Percentiles rank a stretch among this genome's conserved stretches.
Conservation (phyloP, 1,140 invertebrate species). For the Whitmania pigra region DNA sequence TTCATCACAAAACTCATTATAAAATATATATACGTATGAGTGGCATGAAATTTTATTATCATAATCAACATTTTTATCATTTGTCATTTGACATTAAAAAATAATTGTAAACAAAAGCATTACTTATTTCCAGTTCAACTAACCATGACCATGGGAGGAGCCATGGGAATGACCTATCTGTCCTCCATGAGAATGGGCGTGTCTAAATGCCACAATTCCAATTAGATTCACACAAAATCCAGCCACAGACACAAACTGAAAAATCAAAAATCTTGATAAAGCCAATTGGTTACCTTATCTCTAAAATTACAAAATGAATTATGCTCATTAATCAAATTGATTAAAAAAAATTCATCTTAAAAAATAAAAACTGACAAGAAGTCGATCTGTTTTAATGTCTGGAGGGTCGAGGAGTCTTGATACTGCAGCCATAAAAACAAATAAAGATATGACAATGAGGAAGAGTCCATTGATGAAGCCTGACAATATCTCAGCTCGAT, state of each 20-base stretch:
- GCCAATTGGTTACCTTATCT: background rate
- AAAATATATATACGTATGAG: no score
- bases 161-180: conserved; percentile 26
- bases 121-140: no score
- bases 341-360: conserved; percentile 2
- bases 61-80: no score
- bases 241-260: conserved; percentile 68
- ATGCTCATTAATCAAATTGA: background rate
- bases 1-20: no score
- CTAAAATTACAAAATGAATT: background rate
- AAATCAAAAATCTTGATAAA: no score
- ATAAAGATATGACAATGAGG: conserved; percentile 84
- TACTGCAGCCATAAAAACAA: conserved; percentile 87
- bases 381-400: conserved; percentile 47
- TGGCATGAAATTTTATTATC: no score
- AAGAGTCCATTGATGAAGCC: conserved; percentile 94
- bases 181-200: conserved; percentile 51
- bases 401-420: conserved; percentile 54
- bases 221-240: conserved; percentile 87
- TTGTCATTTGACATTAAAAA: no score
- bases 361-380: conserved; percentile 40
- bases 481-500: conserved; percentile 83
- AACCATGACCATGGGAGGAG: no score
- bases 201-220: conserved; percentile 88
- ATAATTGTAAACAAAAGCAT: no score